A percentile compares a stretch with the other conserved stretches of the same genome.
These are phyloP conservation scores for Archips crataeganus DNA, from an alignment of 2,888 invertebrate species.

Conservation along the genomic window DNA sequence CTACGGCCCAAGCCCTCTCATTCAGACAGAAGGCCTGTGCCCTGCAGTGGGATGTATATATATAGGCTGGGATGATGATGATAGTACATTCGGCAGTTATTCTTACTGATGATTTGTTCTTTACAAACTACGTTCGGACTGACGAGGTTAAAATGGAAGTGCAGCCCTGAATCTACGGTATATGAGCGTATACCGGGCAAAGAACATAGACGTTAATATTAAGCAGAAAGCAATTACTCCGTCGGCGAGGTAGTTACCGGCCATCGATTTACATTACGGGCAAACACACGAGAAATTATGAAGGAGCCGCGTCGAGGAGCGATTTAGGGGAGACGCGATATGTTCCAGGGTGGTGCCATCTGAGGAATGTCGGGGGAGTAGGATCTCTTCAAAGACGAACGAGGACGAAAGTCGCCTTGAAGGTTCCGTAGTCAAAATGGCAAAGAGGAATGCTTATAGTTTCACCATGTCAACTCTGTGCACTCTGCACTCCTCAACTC, in stretches of 20 bases:
- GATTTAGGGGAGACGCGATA: slow-evolving; percentile 12
- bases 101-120: too few relatives aligned
- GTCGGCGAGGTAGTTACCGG: slow-evolving; percentile 59
- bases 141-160: background rate
- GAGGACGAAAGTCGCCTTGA: background rate
- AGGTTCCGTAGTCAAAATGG: too few relatives aligned
- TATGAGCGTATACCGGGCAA: background rate
- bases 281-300: slow-evolving; percentile 57
- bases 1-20: too few relatives aligned
- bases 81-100: too few relatives aligned
- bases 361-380: background rate
- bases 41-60: too few relatives aligned
- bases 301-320: slow-evolving; percentile 41
- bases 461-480: too few relatives aligned
- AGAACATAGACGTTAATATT: slow-evolving; percentile 49
- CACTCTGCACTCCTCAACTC: too few relatives aligned
- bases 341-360: slow-evolving; percentile 16
- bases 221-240: slow-evolving; percentile 46
- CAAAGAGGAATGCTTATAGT: too few relatives aligned
- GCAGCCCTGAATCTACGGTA: background rate
- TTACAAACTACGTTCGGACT: too few relatives aligned
- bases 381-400: background rate
- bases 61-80: too few relatives aligned
- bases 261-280: slow-evolving; percentile 52
- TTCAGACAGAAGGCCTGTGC: too few relatives aligned